A percentile compares a stretch with the other conserved stretches of the same genome.
These are phyloP conservation scores for Orientallactaga bullata DNA, from an alignment of 2,113 vertebrate species.

Conservation along the genomic window DNA sequence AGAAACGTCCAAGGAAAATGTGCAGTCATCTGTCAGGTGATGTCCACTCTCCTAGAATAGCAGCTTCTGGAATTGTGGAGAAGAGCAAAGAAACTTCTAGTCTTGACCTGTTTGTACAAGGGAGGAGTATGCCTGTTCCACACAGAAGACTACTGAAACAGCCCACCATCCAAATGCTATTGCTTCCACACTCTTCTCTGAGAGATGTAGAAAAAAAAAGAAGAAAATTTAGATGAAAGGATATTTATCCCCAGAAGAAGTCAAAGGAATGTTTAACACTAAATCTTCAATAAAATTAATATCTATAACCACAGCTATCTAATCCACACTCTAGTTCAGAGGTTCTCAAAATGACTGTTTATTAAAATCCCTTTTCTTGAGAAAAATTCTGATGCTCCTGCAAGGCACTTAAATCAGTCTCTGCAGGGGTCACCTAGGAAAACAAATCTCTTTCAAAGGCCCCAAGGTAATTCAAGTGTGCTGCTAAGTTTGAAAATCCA, in stretches of 20 bases:
- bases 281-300: neutral
- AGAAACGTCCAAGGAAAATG: neutral
- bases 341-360: neutral
- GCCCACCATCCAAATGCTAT: neutral
- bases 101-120: neutral
- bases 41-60: neutral
- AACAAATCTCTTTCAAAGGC: neutral
- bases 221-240: neutral
- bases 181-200: neutral
- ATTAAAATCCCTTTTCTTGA: neutral
- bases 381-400: neutral
- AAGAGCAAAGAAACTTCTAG: neutral
- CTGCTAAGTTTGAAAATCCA: constrained; percentile 2
- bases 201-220: neutral
- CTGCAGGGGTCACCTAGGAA: neutral
- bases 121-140: neutral
- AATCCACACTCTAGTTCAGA: neutral
- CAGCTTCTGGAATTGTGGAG: neutral
- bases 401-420: neutral
- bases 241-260: neutral
- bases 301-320: neutral
- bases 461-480: neutral
- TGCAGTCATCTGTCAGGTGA: neutral
- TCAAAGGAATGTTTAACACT: neutral
- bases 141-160: neutral